Evolutionary conservation across 2,113 vertebrate genomes (phyloP).

Genomic region (Lophotis ruficrista): DNA sequence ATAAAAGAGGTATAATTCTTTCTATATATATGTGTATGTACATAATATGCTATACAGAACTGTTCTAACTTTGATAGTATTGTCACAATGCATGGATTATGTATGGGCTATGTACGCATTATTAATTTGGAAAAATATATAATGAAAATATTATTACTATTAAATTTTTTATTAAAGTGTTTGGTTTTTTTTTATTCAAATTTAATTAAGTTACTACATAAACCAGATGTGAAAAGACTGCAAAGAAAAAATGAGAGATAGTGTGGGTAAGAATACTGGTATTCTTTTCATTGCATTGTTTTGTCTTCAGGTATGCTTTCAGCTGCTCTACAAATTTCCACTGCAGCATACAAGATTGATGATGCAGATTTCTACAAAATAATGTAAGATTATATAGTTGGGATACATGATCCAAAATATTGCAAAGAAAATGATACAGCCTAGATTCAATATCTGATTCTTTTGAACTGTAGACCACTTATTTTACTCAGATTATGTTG

Average conservation of each 20-base stretch:
- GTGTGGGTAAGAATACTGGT: neutral
- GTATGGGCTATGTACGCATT: neutral
- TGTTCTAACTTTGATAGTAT: neutral
- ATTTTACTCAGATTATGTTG: constrained; percentile 2
- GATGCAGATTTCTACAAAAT: neutral
- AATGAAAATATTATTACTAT: neutral
- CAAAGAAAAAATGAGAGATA: neutral
- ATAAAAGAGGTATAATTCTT: neutral
- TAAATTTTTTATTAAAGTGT: neutral
- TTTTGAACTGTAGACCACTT: neutral
- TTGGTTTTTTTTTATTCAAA: neutral
- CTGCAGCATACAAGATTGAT: neutral
- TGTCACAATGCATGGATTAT: neutral
- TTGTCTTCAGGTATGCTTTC: neutral
- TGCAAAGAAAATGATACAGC: neutral
- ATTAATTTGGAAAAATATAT: neutral
- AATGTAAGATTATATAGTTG: neutral
- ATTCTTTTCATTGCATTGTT: neutral
- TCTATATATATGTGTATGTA: neutral
- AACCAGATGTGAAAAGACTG: neutral
- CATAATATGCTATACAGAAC: neutral
- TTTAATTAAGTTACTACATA: neutral
- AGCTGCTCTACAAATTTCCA: neutral
- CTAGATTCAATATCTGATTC: neutral
- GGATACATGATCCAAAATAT: neutral